These are phyloP conservation scores for Andrena minutula DNA, from an alignment of 2,888 invertebrate species.

Conservation along the genomic window DNA sequence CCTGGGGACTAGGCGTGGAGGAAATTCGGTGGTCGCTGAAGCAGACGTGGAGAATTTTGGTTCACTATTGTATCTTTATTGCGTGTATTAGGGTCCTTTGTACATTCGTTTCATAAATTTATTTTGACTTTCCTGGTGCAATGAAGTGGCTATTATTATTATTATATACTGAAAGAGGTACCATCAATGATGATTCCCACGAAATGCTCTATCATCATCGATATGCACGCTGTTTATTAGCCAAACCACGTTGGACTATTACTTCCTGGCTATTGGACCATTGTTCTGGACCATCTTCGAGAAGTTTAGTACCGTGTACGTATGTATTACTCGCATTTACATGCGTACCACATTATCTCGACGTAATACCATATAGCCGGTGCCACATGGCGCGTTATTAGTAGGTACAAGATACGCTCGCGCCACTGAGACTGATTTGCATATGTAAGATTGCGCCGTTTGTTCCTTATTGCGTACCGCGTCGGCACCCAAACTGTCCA, in stretches of 20 bases:
- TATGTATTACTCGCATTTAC: conserved; percentile 50
- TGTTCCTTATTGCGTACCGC: conserved; percentile 27
- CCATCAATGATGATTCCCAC: no score
- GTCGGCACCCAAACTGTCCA: no score
- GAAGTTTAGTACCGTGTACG: conserved; percentile 39
- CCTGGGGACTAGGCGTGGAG: background rate
- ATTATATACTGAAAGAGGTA: no score
- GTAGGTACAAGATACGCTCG: conserved; percentile 47
- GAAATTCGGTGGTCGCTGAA: background rate
- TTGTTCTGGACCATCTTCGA: conserved; percentile 42
- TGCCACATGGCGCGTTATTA: conserved; percentile 54
- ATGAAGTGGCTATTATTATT: no score
- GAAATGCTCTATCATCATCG: background rate
- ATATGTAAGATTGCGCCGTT: conserved; percentile 28
- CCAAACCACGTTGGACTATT: conserved; percentile 23
- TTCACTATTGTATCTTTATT: background rate
- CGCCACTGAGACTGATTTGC: conserved; percentile 37
- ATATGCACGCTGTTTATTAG: conserved; percentile 3
- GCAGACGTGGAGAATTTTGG: background rate
- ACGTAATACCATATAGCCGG: conserved; percentile 38
- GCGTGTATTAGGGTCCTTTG: background rate
- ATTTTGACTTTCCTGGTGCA: background rate
- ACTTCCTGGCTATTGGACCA: conserved; percentile 30
- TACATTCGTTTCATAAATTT: no score
- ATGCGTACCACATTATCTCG: conserved; percentile 53